Base-by-base conservation (phyloP, 1,140 invertebrate genomes). In the Saccostrea cuccullata region DNA sequence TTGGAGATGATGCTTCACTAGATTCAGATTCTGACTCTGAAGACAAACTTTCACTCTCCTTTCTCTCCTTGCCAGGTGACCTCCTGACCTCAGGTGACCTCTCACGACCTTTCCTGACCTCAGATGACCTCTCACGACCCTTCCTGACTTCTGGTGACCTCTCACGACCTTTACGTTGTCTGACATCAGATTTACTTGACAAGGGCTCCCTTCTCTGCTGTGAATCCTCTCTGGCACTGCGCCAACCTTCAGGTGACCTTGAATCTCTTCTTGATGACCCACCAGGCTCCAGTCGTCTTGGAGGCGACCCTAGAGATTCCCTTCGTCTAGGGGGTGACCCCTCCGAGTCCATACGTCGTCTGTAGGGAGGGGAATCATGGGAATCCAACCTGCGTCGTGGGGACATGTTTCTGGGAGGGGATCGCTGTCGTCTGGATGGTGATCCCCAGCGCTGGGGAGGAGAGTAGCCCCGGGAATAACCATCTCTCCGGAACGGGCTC, bases 11-110 rank as follows among this genome's bases (percentile, higher is more conserved):
- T 0, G 70, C 9, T 15, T 77, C 70, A 30, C 70, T 77, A 13
- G 70, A 77, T 4, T 77, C 70, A 13, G 70, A 77, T 5, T 77
- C 70, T 0, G 70, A 77, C 70, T 30, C 70, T 15, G 70, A 77
- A 12, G 70, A 77, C 9, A 26, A 77, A 77, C 70, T 77, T 26
- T 77, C 70, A 77, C 70, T 77, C 2, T 77, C 70, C 70, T 73
- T 47, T 47, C 47, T 30, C 67, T 77, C 70, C 26, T 77, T 36
- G 2, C 5, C 26, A 77, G 70, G 30, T 9, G 23, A 30, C 26
- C 23, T 77, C 26, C 70, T 30, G 26, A 77, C 70, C 26, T 77
- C 70, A 36, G 70, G 26, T 5, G 26, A 36, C 26, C 70, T 30
- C 11, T 67, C 60, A 20, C 20, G 60, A 67, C 23, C 60, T 9